phyloP scores from a whole-genome alignment of 2,888 invertebrate genomes.

The Ceramica pisi region DNA sequence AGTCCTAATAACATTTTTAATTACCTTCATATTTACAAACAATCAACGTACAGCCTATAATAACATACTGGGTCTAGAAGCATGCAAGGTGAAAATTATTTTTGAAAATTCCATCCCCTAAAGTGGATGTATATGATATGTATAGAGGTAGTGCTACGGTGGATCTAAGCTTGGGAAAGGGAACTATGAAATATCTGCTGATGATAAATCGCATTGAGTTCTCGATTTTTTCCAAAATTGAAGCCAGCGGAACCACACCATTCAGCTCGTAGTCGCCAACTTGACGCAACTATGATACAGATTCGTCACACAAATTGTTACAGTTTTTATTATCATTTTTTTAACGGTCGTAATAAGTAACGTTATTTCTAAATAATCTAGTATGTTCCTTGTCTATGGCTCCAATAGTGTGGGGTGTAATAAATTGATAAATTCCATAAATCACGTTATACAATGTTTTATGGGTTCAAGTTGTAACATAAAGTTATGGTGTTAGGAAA shows the following conservation, averaged over 20 bases:
- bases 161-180: no score
- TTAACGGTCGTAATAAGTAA: constrained; percentile 72
- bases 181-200: neutral
- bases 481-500: constrained; percentile 1
- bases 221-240: neutral
- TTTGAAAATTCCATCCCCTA: no score
- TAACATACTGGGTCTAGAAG: no score
- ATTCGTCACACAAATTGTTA: constrained; percentile 66
- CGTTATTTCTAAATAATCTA: constrained; percentile 68
- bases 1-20: neutral
- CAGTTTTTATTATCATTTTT: constrained; percentile 67
- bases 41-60: no score
- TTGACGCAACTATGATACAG: constrained; percentile 38
- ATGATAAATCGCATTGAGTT: neutral
- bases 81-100: no score
- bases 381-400: constrained; percentile 45
- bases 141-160: no score
- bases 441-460: constrained; percentile 19
- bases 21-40: no score
- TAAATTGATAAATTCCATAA: constrained; percentile 45
- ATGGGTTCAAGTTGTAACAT: constrained; percentile 16
- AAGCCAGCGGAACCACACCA: constrained; percentile 35
- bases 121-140: no score
- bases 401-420: constrained; percentile 28
- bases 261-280: neutral